These are phyloP conservation scores for Alauda arvensis DNA, from an alignment of 2,797 vertebrate species.

Conservation along the genomic window DNA sequence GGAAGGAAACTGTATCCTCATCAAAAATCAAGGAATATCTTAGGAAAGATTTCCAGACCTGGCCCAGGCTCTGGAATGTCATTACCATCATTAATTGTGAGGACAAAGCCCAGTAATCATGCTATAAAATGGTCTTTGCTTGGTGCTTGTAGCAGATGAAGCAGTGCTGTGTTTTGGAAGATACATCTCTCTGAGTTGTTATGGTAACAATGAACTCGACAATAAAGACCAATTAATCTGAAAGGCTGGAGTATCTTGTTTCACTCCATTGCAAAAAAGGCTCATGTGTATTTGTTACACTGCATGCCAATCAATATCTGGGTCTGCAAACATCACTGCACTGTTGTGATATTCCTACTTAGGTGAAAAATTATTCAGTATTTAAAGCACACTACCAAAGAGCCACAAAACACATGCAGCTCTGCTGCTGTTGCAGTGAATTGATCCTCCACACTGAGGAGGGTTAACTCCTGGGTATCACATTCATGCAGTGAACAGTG, in stretches of 20 bases:
- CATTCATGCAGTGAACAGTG: not conserved
- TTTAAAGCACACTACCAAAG: not conserved
- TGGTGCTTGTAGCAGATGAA: not conserved
- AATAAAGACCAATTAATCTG: constrained; percentile 38
- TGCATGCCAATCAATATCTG: not conserved
- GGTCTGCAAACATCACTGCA: constrained; percentile 7
- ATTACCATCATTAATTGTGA: constrained; percentile 10
- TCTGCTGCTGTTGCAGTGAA: not conserved
- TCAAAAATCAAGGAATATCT: not conserved
- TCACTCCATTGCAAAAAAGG: not conserved
- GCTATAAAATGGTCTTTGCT: constrained; percentile 1
- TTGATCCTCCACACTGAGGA: not conserved
- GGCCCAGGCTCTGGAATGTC: constrained; percentile 1
- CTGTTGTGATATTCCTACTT: not conserved
- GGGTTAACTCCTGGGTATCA: not conserved
- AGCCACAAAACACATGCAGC: not conserved
- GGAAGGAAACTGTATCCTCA: not conserved
- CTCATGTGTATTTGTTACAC: constrained; percentile 10
- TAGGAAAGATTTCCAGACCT: not conserved
- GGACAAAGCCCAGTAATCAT: not conserved
- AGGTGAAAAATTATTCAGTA: constrained; percentile 4
- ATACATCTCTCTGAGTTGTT: constrained; percentile 44
- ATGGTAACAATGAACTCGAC: constrained; percentile 43
- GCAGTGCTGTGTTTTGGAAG: constrained; percentile 25
- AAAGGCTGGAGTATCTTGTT: constrained; percentile 15